Evolutionary conservation across 2,888 invertebrate species (phyloP).

Genomic region (Cylindroiulus punctatus): DNA sequence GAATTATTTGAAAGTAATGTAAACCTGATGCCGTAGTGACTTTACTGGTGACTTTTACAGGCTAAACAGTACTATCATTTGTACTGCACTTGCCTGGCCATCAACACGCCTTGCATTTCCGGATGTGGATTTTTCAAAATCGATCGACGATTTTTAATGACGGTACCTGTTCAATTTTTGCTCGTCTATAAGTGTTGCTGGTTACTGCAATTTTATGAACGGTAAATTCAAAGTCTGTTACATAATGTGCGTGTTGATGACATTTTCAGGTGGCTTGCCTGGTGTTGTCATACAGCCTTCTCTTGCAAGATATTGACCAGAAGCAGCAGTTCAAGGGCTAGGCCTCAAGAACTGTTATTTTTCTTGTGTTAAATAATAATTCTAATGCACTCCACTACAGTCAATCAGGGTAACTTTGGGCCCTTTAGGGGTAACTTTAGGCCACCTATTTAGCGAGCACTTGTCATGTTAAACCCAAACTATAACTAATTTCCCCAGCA

Average conservation of each 20-base stretch:
- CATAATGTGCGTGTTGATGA: not conserved
- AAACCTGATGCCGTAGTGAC: too few species aligned
- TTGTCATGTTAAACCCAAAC: too few species aligned
- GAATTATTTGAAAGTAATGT: too few species aligned
- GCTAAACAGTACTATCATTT: slow-evolving; percentile 19
- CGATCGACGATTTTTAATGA: not conserved
- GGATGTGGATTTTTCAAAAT: slow-evolving; percentile 45
- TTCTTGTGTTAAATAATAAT: too few species aligned
- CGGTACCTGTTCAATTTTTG: not conserved
- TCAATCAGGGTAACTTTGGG: too few species aligned
- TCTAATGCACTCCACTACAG: too few species aligned
- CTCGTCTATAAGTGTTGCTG: not conserved
- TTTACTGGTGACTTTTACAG: not conserved
- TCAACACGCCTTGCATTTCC: not conserved
- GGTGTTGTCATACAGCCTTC: not conserved
- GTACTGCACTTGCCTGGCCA: slow-evolving; percentile 14
- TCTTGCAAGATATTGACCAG: not conserved
- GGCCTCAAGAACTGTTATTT: too few species aligned
- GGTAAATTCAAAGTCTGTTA: not conserved
- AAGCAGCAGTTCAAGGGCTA: too few species aligned
- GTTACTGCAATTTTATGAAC: not conserved
- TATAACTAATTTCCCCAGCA: too few species aligned
- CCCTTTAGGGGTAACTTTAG: too few species aligned
- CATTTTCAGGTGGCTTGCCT: not conserved
- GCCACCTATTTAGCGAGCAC: too few species aligned